Percentiles rank a stretch among this genome's conserved stretches.
Conservation (phyloP, 2,113 vertebrate genomes). For the Hippocampus guttulatus region DNA sequence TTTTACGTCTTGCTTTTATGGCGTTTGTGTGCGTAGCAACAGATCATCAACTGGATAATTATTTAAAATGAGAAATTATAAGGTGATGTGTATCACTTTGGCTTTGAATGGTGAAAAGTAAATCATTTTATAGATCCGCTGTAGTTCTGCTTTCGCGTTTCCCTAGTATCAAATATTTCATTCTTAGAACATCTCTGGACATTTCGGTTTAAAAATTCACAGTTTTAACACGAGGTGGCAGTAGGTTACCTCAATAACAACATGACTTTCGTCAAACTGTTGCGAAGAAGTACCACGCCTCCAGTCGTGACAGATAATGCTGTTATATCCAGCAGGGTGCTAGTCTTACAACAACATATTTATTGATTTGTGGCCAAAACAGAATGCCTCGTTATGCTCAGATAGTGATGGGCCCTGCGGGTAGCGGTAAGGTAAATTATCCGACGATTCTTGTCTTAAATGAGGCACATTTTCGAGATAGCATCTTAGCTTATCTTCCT, state of each 20-base stretch:
- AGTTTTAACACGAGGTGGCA: constrained; percentile 16
- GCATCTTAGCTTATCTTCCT: not conserved
- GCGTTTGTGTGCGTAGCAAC: too few relatives aligned
- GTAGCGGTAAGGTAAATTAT: constrained; percentile 88
- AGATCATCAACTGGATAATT: too few relatives aligned
- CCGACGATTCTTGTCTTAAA: constrained; percentile 4
- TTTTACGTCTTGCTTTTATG: too few relatives aligned
- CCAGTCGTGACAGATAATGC: not conserved
- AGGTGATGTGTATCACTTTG: not conserved
- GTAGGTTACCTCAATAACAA: not conserved
- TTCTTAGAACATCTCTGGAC: not conserved
- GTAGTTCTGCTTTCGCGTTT: not conserved
- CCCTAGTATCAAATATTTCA: not conserved
- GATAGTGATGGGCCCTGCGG: constrained; percentile 93
- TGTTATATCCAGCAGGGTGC: not conserved
- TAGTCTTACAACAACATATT: not conserved
- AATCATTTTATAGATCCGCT: not conserved
- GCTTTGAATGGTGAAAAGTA: not conserved
- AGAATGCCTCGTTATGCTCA: constrained; percentile 93
- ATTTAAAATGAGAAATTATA: not conserved
- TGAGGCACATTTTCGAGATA: constrained; percentile 8
- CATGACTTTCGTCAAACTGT: too few relatives aligned
- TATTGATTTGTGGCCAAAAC: not conserved
- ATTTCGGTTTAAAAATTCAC: not conserved
- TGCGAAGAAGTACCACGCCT: not conserved